Evolutionary conservation across 1,140 invertebrate species (phyloP).

Genomic region (Drosophila nigrodunni): DNA sequence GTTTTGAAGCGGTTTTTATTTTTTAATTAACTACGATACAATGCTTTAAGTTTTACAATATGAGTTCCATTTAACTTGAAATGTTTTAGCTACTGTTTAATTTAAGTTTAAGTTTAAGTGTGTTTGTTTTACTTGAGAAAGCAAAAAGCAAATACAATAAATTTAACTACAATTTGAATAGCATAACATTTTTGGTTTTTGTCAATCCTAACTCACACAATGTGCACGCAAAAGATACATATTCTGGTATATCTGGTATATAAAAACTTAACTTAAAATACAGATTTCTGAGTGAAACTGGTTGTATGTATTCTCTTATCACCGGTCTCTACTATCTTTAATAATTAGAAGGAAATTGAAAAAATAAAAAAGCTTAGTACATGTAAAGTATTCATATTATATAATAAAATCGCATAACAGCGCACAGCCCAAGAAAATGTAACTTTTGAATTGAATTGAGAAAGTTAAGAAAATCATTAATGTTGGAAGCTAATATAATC

Average conservation of each 20-base stretch:
- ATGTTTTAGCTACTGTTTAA: constrained; percentile 50
- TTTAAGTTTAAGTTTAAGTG: constrained; percentile 43
- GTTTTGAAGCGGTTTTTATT: constrained; percentile 40
- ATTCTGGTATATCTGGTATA: constrained; percentile 1
- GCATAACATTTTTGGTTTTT: constrained; percentile 76
- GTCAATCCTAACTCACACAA: constrained; percentile 37
- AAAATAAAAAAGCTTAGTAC: constrained; percentile 31
- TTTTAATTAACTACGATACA: constrained; percentile 55
- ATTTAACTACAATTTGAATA: constrained; percentile 78
- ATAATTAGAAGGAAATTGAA: constrained; percentile 8
- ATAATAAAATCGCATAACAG: constrained; percentile 60
- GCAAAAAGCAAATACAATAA: constrained; percentile 49
- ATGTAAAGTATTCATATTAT: constrained; percentile 1
- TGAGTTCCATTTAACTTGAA: constrained; percentile 44
- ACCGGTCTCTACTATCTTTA: neutral
- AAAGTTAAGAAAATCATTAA: constrained; percentile 21
- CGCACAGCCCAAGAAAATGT: constrained; percentile 73
- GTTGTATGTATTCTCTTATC: constrained; percentile 12
- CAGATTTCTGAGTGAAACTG: constrained; percentile 31
- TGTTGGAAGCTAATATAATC: constrained; percentile 56
- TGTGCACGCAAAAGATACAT: constrained; percentile 31
- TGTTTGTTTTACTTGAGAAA: constrained; percentile 43
- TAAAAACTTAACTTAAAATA: constrained; percentile 37
- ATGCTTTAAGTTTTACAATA: constrained; percentile 33
- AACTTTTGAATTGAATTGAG: constrained; percentile 31